Evolutionary conservation across 2,888 invertebrate genomes (phyloP).

Genomic region (Frankliniella intonsa): DNA sequence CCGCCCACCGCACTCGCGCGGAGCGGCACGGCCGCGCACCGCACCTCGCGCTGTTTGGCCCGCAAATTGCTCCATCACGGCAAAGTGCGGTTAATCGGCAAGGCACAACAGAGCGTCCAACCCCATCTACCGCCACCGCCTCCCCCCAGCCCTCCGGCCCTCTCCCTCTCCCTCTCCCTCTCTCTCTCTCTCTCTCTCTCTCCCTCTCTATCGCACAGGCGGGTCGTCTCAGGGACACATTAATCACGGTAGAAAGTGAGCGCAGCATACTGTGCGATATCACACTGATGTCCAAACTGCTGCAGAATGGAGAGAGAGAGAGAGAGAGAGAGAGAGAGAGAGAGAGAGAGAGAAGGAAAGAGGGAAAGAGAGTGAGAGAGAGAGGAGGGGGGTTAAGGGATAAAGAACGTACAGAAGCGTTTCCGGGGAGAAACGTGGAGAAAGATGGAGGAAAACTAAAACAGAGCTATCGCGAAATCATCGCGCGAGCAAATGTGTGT

Average conservation of each 20-base stretch:
- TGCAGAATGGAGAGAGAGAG: neutral
- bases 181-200: neutral
- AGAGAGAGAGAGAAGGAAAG: no score
- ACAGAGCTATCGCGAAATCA: neutral
- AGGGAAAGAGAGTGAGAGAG: no score
- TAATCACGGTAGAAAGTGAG: constrained; percentile 5
- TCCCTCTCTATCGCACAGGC: neutral
- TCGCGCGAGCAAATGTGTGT: neutral
- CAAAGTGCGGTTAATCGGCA: neutral
- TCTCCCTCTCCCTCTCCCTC: neutral
- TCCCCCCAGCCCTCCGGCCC: neutral
- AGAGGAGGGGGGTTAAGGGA: no score
- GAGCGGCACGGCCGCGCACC: neutral
- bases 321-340: no score
- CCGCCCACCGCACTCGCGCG: neutral
- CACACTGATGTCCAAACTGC: neutral
- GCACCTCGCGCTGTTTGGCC: neutral
- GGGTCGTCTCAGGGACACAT: neutral
- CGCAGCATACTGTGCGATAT: neutral
- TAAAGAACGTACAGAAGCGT: no score
- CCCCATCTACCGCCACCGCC: neutral
- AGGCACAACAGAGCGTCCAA: neutral
- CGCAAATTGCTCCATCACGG: constrained; percentile 11
- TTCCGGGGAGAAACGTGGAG: neutral
- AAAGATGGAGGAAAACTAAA: neutral